A percentile compares a stretch with the other conserved stretches of the same genome.
These are phyloP conservation scores for Hyles vespertilio DNA, from an alignment of 1,140 invertebrate genomes.

Conservation along the genomic window DNA sequence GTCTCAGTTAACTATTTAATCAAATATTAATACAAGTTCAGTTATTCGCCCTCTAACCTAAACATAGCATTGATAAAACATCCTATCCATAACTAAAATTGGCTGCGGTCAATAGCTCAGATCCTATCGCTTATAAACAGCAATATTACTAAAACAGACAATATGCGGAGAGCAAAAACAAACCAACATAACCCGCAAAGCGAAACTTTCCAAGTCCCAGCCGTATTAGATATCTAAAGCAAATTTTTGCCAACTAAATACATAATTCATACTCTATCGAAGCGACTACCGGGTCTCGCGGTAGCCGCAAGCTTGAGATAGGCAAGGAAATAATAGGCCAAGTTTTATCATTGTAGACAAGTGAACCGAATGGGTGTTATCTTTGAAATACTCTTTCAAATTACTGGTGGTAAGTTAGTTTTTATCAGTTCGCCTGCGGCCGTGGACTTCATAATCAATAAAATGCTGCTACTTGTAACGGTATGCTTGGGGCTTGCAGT, in stretches of 20 bases:
- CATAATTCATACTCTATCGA: conserved; percentile 63
- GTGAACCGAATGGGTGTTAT: conserved; percentile 45
- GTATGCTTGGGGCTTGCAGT: conserved; percentile 9
- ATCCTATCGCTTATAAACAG: not conserved
- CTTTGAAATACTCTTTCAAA: conserved; percentile 53
- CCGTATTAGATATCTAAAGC: conserved; percentile 23
- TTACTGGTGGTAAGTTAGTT: conserved; percentile 50
- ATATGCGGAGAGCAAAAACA: conserved; percentile 6
- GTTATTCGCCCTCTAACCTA: too few relatives aligned
- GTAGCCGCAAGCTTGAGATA: conserved; percentile 34
- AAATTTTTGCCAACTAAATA: conserved; percentile 61
- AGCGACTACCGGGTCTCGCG: conserved; percentile 33
- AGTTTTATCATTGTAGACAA: conserved; percentile 54
- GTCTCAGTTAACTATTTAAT: too few relatives aligned
- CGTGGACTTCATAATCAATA: conserved; percentile 47
- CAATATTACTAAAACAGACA: conserved; percentile 14
- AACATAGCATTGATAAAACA: too few relatives aligned
- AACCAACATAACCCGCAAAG: conserved; percentile 21
- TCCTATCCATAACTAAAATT: too few relatives aligned
- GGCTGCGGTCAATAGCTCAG: too few relatives aligned
- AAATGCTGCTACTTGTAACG: conserved; percentile 28
- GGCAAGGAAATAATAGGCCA: conserved; percentile 58
- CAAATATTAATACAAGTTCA: too few relatives aligned
- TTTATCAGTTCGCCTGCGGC: conserved; percentile 46
- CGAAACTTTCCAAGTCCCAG: conserved; percentile 37